phyloP scores from a whole-genome alignment of 37 sponge, comb jelly and placozoan species.

The Amphimedon queenslandica region DNA sequence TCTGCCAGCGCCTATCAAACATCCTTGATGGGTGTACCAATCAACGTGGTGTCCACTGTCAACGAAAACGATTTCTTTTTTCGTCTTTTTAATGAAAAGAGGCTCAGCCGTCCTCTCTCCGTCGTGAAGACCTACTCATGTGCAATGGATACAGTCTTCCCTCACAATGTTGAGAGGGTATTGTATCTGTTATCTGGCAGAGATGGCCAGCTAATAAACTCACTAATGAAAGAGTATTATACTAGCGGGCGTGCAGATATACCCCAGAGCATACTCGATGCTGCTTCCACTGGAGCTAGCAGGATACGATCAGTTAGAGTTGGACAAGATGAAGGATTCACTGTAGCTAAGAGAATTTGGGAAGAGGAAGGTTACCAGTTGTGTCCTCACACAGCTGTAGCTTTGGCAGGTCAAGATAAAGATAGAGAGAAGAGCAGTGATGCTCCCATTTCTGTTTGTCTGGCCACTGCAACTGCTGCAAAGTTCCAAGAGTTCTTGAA shows the following conservation, averaged over 20 bases:
- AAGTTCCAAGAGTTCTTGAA: constrained; percentile 51
- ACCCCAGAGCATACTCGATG: neutral
- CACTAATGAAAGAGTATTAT: constrained; percentile 28
- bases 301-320: constrained; percentile 24
- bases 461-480: constrained; percentile 54
- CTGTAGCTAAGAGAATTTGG: constrained; percentile 30
- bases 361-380: constrained; percentile 29
- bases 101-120: neutral
- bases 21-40: constrained; percentile 48
- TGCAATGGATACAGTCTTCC: constrained; percentile 58
- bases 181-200: constrained; percentile 34
- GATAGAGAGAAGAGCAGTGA: neutral
- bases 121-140: constrained; percentile 33
- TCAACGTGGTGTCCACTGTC: constrained; percentile 41
- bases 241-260: neutral
- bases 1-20: constrained; percentile 35
- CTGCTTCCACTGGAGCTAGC: neutral
- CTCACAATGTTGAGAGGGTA: constrained; percentile 75
- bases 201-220: constrained; percentile 2
- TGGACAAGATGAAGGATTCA: constrained; percentile 1
- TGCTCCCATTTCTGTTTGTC: constrained; percentile 11
- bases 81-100: constrained; percentile 11
- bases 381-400: constrained; percentile 75
- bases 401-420: neutral
- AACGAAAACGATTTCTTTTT: constrained; percentile 58